Evolutionary conservation across 2,888 invertebrate genomes (phyloP).

Genomic region (Blomia tropicalis): DNA sequence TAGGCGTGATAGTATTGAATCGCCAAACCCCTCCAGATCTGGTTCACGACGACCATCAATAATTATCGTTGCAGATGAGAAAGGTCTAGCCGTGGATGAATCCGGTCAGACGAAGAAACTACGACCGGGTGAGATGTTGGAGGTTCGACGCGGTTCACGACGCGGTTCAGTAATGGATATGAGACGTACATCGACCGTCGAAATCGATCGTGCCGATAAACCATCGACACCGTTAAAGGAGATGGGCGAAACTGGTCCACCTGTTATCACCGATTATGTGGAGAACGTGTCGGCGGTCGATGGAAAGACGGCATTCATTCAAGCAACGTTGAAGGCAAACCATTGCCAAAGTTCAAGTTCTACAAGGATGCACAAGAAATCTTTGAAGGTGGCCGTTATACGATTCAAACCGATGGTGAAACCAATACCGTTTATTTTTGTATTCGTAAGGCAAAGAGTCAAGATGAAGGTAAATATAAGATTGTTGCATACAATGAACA

Average conservation of each 20-base stretch:
- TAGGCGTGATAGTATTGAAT: conserved; percentile 20
- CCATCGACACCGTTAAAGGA: conserved; percentile 72
- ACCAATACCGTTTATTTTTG: conserved; percentile 78
- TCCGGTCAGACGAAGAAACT: conserved; percentile 32
- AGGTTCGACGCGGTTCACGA: conserved; percentile 29
- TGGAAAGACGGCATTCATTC: conserved; percentile 82
- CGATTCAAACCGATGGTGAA: conserved; percentile 83
- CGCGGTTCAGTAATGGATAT: conserved; percentile 27
- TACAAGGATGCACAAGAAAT: conserved; percentile 84
- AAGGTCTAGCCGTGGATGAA: conserved; percentile 32
- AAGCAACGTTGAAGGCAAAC: conserved; percentile 81
- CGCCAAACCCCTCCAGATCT: not conserved
- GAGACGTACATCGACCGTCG: conserved; percentile 23
- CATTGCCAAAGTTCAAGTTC: conserved; percentile 84
- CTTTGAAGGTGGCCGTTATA: conserved; percentile 85
- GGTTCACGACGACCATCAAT: conserved; percentile 24
- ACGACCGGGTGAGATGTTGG: conserved; percentile 32
- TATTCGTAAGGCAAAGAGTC: conserved; percentile 85
- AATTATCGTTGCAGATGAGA: conserved; percentile 31
- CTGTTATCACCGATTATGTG: conserved; percentile 70
- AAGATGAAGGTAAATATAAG: conserved; percentile 92
- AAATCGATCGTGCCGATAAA: conserved; percentile 53
- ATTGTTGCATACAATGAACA: conserved; percentile 78
- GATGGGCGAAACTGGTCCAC: conserved; percentile 56
- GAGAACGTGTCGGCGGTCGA: conserved; percentile 91